Percentiles rank a stretch among this genome's conserved stretches.
Conservation (phyloP, 2,113 vertebrate species). For the Ariopsis seemanni region DNA sequence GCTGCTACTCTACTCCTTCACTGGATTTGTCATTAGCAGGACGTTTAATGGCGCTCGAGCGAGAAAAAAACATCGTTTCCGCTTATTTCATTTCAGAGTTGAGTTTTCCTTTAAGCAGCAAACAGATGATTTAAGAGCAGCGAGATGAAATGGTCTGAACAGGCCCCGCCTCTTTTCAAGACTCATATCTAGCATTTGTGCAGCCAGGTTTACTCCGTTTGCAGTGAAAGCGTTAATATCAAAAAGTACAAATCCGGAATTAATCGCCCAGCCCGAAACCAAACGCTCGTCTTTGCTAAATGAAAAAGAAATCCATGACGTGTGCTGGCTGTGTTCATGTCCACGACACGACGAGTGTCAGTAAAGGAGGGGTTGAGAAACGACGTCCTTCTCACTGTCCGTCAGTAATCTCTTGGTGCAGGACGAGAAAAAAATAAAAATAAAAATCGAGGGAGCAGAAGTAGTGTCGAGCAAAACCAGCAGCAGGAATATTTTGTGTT, state of each 20-base stretch:
- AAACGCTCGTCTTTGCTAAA: background rate
- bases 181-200: background rate
- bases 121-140: background rate
- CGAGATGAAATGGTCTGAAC: background rate
- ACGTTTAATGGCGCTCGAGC: too few relatives aligned
- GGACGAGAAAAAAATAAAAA: background rate
- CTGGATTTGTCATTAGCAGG: background rate
- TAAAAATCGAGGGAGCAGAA: background rate
- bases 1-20: background rate
- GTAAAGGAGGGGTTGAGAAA: background rate
- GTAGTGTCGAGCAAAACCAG: slow-evolving; percentile 39
- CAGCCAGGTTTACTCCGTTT: background rate
- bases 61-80: too few relatives aligned
- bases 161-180: background rate
- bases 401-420: background rate
- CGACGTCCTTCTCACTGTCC: background rate
- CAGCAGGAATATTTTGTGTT: slow-evolving; percentile 39
- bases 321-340: background rate
- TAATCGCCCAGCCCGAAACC: too few relatives aligned
- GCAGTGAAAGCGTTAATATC: background rate
- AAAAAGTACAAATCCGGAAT: background rate
- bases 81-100: background rate
- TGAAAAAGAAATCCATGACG: background rate
- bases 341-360: background rate
- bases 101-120: background rate